Conservation (phyloP, 2,113 vertebrate genomes). For the Asarcornis scutulata region DNA sequence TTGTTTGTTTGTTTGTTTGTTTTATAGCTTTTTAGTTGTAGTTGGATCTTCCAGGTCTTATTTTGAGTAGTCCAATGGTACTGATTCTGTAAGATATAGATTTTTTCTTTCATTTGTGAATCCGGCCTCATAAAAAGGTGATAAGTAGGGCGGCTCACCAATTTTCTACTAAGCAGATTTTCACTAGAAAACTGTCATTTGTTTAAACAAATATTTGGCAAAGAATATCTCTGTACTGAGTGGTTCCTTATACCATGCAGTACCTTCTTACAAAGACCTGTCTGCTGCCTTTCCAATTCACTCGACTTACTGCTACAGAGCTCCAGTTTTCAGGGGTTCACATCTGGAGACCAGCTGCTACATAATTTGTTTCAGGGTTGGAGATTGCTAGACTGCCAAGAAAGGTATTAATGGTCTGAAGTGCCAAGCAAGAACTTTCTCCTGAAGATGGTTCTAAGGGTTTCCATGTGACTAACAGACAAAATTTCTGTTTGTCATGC, state of each 20-base stretch:
- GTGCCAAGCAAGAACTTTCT: neutral
- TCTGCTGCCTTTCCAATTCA: neutral
- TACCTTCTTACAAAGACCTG: neutral
- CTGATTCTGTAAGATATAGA: neutral
- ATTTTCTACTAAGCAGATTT: neutral
- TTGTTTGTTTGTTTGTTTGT: neutral
- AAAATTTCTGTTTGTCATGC: neutral
- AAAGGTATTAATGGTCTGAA: neutral
- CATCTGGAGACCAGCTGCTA: neutral
- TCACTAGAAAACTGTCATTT: neutral
- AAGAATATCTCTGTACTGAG: neutral
- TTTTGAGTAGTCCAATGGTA: neutral
- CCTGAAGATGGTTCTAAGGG: neutral
- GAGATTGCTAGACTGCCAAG: neutral
- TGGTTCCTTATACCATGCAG: neutral
- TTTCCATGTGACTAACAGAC: neutral
- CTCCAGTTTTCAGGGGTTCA: neutral
- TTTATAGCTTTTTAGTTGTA: neutral
- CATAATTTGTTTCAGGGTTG: neutral
- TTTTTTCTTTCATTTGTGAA: neutral
- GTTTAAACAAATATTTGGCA: neutral
- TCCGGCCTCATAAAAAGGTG: neutral
- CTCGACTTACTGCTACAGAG: neutral
- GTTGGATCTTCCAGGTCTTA: neutral
- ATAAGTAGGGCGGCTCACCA: neutral